phyloP scores from a whole-genome alignment of 2,797 vertebrate genomes.

The Rhodeus uyekii region DNA sequence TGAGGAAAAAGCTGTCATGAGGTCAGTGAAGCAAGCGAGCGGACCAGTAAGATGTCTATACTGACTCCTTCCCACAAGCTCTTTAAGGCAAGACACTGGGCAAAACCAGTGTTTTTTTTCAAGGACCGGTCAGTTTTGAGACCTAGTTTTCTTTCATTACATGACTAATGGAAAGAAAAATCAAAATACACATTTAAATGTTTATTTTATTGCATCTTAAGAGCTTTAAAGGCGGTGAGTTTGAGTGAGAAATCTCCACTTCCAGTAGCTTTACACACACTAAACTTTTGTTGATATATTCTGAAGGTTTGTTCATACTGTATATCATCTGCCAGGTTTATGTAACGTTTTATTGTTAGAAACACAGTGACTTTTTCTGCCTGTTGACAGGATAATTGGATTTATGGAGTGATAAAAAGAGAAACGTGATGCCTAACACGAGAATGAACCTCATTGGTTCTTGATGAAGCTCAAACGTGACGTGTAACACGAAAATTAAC shows the following conservation, averaged over 20 bases:
- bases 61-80: background rate
- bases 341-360: background rate
- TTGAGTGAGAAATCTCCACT: background rate
- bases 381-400: background rate
- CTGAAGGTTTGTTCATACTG: background rate
- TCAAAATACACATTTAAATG: background rate
- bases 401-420: background rate
- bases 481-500: too few relatives aligned
- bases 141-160: background rate
- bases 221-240: too few relatives aligned
- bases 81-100: background rate
- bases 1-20: background rate
- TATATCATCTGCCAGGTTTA: background rate
- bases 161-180: background rate
- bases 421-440: too few relatives aligned
- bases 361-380: too few relatives aligned
- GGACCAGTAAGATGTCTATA: background rate
- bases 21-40: constrained; percentile 1
- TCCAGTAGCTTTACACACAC: background rate
- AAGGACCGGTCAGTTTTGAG: background rate
- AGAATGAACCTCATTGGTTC: too few relatives aligned
- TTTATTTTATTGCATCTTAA: too few relatives aligned
- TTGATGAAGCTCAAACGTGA: too few relatives aligned
- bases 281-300: background rate
- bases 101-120: background rate